Conservation (phyloP, 1,140 invertebrate species). For the Panagrolaimus sp. region DNA sequence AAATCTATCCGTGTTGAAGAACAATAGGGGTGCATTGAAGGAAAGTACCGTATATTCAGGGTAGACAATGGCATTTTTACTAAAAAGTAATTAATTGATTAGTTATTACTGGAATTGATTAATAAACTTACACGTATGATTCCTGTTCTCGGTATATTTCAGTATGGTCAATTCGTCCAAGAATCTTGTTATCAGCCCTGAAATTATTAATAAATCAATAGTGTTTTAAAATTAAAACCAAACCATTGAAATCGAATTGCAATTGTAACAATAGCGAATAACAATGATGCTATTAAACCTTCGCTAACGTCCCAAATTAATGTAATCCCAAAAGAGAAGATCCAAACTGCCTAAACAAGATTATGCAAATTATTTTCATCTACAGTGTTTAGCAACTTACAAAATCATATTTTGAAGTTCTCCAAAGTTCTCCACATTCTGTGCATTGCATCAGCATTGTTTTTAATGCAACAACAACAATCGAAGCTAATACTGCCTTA, state of each 20-base stretch:
- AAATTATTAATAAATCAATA: no score
- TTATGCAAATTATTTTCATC: no score
- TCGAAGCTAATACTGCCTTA: slow-evolving; percentile 76
- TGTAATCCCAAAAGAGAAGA: not conserved
- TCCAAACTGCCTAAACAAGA: not conserved
- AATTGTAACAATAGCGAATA: not conserved
- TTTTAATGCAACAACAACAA: slow-evolving; percentile 83
- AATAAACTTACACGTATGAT: not conserved
- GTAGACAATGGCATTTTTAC: not conserved
- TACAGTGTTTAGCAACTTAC: no score
- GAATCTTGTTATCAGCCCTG: not conserved
- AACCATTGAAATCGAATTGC: not conserved
- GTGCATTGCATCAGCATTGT: slow-evolving; percentile 77
- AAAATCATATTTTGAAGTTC: not conserved
- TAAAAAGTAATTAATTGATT: no score
- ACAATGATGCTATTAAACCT: not conserved
- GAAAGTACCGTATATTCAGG: not conserved
- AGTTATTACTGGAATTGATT: no score
- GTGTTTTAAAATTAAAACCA: no score
- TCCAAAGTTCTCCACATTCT: slow-evolving; percentile 63
- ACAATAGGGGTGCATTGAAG: not conserved
- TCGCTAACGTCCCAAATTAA: not conserved
- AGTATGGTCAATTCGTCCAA: not conserved
- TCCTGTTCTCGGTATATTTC: not conserved
- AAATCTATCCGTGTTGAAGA: slow-evolving; percentile 1